phyloP scores from a whole-genome alignment of 2,797 vertebrate genomes.

The Threskiornis aethiopicus region DNA sequence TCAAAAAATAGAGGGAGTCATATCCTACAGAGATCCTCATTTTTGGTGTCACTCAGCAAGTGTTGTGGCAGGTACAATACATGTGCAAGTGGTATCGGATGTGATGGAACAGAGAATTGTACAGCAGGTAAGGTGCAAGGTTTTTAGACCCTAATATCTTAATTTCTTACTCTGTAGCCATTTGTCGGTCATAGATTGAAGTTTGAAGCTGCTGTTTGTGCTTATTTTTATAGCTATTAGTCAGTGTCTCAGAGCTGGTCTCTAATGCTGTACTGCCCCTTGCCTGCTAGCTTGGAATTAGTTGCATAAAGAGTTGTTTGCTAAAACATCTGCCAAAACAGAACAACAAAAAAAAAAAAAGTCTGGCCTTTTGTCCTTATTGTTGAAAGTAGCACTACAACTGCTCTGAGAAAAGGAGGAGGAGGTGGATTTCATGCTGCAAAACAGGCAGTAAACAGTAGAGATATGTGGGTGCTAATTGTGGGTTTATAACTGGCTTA shows the following conservation, averaged over 20 bases:
- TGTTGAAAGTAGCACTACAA: background rate
- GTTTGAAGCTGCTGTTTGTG: background rate
- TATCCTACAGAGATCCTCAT: constrained; percentile 95
- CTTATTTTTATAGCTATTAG: background rate
- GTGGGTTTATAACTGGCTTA: background rate
- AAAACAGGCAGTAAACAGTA: background rate
- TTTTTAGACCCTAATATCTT: background rate
- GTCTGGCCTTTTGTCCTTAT: background rate
- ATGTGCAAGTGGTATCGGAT: constrained; percentile 92
- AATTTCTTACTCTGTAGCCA: fast-evolving
- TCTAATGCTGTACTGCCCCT: background rate
- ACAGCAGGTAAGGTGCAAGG: constrained; percentile 84
- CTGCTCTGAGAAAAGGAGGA: background rate
- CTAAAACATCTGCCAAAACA: background rate
- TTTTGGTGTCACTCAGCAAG: constrained; percentile 97
- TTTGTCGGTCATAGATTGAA: background rate
- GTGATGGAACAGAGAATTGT: constrained; percentile 93
- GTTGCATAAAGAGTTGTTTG: background rate
- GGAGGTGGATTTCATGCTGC: background rate
- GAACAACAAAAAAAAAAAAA: too few relatives aligned
- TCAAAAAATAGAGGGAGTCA: constrained; percentile 93
- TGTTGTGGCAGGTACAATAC: constrained; percentile 91
- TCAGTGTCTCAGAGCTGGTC: background rate
- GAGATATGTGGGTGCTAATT: background rate
- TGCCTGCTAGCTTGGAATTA: background rate